Percentiles rank a stretch among this genome's conserved stretches.
Evolutionary conservation across 2,888 invertebrate species (phyloP).

Genomic region (Sinelater perroti): DNA sequence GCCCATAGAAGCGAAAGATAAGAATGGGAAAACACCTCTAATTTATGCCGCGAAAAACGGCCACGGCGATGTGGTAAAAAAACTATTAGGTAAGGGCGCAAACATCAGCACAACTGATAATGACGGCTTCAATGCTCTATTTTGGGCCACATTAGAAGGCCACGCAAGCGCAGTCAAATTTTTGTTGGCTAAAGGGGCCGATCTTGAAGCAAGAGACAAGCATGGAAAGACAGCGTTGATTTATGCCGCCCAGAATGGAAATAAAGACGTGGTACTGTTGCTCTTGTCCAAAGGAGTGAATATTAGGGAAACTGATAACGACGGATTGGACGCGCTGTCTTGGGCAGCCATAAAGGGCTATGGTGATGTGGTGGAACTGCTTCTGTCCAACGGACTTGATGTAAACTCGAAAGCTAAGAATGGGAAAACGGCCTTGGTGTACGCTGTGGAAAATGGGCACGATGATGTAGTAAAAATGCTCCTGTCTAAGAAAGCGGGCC

Average conservation of each 20-base stretch:
- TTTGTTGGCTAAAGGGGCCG: neutral
- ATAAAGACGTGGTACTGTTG: neutral
- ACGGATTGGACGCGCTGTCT: neutral
- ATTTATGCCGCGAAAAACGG: neutral
- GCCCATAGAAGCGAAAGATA: neutral
- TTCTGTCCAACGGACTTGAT: neutral
- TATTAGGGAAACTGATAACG: neutral
- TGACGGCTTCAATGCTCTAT: neutral
- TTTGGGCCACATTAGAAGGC: neutral
- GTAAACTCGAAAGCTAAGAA: neutral
- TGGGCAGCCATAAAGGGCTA: neutral
- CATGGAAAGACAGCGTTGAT: neutral
- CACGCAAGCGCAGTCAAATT: neutral
- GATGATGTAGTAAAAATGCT: neutral
- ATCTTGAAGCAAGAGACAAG: neutral
- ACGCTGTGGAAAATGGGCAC: neutral
- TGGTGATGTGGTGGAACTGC: neutral
- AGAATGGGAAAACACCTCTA: conserved; percentile 7
- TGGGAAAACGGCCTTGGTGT: neutral
- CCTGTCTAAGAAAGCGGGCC: neutral
- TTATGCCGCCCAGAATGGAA: neutral
- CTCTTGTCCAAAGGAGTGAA: neutral
- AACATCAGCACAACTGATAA: neutral
- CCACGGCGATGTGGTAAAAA: neutral
- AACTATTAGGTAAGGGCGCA: conserved; percentile 2